Percentiles rank a stretch among this genome's conserved stretches.
These are phyloP conservation scores for Holothuria glaberrima DNA, from an alignment of 35 echinoderm and acorn worm genomes.

Conservation along the genomic window DNA sequence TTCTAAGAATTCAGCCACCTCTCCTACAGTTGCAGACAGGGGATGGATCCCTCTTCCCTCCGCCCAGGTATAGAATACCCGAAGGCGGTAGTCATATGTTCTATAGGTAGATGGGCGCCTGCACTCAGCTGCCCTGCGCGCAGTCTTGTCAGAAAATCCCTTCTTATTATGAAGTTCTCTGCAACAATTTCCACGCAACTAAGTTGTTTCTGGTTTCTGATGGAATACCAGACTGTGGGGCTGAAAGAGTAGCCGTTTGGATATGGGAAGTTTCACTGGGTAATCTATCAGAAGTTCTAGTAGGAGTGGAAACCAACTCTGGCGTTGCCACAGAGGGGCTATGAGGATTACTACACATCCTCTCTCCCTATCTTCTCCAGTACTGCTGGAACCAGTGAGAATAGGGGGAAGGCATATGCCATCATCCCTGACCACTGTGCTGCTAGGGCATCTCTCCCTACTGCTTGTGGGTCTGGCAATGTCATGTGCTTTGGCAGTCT, in stretches of 20 bases:
- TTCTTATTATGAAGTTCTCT: not conserved
- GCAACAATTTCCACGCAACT: not conserved
- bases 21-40: too few species aligned
- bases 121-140: conserved; percentile 3
- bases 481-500: not conserved
- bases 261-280: conserved; percentile 1
- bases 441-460: not conserved
- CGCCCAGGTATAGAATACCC: not conserved
- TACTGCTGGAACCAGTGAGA: conserved; percentile 54
- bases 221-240: conserved; percentile 4
- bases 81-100: conserved; percentile 25
- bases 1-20: too few species aligned
- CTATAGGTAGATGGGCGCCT: conserved; percentile 4
- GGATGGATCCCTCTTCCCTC: too few species aligned
- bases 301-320: conserved; percentile 11
- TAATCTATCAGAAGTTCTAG: conserved; percentile 39
- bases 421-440: conserved; percentile 7
- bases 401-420: conserved; percentile 25
- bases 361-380: conserved; percentile 26
- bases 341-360: not conserved
- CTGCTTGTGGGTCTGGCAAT: not conserved
- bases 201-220: conserved; percentile 13
- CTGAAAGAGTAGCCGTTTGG: conserved; percentile 9
- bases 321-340: not conserved
- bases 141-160: conserved; percentile 51